Percentiles rank a stretch among this genome's conserved stretches.
These are phyloP conservation scores for Lates calcarifer DNA, from an alignment of 2,113 vertebrate species.

Conservation along the genomic window DNA sequence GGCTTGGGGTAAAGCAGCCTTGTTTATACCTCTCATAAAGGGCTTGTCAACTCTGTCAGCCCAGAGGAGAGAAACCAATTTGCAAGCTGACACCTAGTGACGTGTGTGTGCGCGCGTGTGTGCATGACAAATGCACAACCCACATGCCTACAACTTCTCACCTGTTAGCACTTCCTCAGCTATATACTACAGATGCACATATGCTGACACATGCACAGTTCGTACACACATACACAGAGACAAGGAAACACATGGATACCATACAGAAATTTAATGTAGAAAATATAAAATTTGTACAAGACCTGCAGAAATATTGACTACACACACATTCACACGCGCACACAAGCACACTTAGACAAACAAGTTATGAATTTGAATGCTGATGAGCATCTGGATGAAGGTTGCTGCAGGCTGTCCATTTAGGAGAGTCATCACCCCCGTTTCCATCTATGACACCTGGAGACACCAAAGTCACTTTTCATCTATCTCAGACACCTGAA, in stretches of 20 bases:
- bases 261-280: background rate
- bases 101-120: constrained; percentile 21
- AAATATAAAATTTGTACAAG: background rate
- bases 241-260: background rate
- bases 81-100: constrained; percentile 76
- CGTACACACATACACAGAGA: background rate
- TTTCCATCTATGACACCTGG: constrained; percentile 69
- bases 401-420: constrained; percentile 76
- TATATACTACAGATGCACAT: background rate
- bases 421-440: constrained; percentile 71
- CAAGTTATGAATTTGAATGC: constrained; percentile 75
- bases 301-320: background rate
- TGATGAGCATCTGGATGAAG: constrained; percentile 69
- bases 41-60: constrained; percentile 79
- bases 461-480: constrained; percentile 75
- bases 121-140: constrained; percentile 38
- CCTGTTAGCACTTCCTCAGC: constrained; percentile 28
- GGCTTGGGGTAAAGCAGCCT: constrained; percentile 45
- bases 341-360: constrained; percentile 52
- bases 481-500: constrained; percentile 69
- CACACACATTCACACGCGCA: constrained; percentile 6
- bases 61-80: constrained; percentile 79
- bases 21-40: constrained; percentile 80
- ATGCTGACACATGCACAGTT: background rate
- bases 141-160: constrained; percentile 29